Evolutionary conservation across 2,113 vertebrate species (phyloP), one percentile per base, ranked within the genome.

Genomic region (Gorsachius goisagi): DNA sequence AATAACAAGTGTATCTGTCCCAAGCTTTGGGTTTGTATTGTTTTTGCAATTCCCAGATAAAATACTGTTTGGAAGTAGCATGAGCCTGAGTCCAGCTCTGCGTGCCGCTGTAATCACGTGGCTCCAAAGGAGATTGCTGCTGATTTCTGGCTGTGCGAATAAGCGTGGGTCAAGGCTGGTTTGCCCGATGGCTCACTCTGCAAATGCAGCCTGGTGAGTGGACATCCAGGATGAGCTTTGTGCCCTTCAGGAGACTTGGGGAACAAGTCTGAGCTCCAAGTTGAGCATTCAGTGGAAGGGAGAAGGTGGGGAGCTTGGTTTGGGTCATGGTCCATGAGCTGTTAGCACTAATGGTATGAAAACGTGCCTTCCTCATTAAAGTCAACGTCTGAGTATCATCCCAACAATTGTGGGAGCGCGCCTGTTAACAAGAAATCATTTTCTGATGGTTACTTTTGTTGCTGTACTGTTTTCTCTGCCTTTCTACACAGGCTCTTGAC

Each of bases 131-230:
- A 44, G 63, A 4, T 28, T 20, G 63, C 39, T 66, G 45, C 26
- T 60, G 60, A 11, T 12, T 47, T 24, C 35, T 35, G 52, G 14
- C 16, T 0, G 0, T 47, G 59, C 1, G 1, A 50, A 4, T 1
- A 3, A n/a, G 30, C 0, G 8, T 6, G 18, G 19, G 9, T 35
- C 49, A 17, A 32, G 64, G 58, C 33, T 35, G 37, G 30, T 50
- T 59, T n/a, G 24, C 59, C 28, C 59, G 15, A 4, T 4, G 12
- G 41, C 26, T 76, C 39, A 1, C 49, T 27, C 37, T 45, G 78
- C 24, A 62, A 19, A 23, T 6, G 12, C 63, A 56, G 39, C 52
- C 12, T 30, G 37, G 35, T 33, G 53, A 41, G 10, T 9, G 32
- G n/a, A 17, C 9, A 19, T 30, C 49, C 49, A 23, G 55, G 44